Evolutionary conservation across 2,888 invertebrate genomes (phyloP).

Genomic region (Rhingia rostrata): DNA sequence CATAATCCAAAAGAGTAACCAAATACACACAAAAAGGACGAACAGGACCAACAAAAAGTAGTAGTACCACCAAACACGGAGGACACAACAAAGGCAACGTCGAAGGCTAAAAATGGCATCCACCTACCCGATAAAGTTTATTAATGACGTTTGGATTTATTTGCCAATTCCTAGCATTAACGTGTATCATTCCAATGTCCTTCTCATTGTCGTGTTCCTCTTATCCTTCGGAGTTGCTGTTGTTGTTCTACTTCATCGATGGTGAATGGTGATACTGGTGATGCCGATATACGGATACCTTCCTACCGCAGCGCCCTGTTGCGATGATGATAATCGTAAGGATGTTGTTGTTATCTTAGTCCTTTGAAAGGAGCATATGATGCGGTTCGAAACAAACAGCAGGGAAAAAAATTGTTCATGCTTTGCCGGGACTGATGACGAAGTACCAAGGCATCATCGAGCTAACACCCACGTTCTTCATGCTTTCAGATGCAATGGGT

Average conservation of each 20-base stretch:
- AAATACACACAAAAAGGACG: constrained; percentile 3
- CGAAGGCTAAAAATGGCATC: constrained; percentile 74
- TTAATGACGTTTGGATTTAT: constrained; percentile 74
- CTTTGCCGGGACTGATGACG: constrained; percentile 63
- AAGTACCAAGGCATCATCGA: constrained; percentile 50
- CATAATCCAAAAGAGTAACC: constrained; percentile 31
- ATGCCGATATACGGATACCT: constrained; percentile 30
- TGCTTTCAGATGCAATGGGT: constrained; percentile 50
- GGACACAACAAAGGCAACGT: constrained; percentile 18
- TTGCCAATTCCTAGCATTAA: constrained; percentile 72
- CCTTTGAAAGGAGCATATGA: background rate
- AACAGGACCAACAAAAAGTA: constrained; percentile 1
- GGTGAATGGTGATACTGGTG: constrained; percentile 28
- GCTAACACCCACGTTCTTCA: constrained; percentile 68
- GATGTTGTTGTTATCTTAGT: constrained; percentile 42
- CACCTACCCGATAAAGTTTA: constrained; percentile 74
- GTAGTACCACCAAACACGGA: constrained; percentile 2
- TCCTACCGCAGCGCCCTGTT: background rate
- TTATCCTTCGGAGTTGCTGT: background rate
- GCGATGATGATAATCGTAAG: constrained; percentile 58
- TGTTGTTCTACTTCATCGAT: background rate
- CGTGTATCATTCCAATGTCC: constrained; percentile 67
- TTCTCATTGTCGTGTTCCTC: constrained; percentile 21
- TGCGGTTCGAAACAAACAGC: background rate
- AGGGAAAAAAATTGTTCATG: background rate